A percentile compares a stretch with the other conserved stretches of the same genome.
phyloP scores from a whole-genome alignment of 2,888 invertebrate species.

The Norana najaformis region DNA sequence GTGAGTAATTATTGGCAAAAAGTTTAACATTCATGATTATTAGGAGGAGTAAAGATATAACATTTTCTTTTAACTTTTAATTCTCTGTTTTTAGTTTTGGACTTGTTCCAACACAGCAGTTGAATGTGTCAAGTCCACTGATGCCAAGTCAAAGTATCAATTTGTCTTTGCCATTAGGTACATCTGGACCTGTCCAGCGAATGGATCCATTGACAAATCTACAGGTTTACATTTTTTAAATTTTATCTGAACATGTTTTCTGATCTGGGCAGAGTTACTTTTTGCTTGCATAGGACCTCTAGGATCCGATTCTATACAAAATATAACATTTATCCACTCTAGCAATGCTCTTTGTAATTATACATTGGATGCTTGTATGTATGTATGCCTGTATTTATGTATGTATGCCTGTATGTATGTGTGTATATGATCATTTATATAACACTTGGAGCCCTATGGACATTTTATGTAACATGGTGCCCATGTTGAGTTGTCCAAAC shows the following conservation, averaged over 20 bases:
- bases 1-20: too few relatives aligned
- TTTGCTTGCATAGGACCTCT: neutral
- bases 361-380: neutral
- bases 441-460: too few relatives aligned
- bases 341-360: neutral
- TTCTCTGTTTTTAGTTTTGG: conserved; percentile 74
- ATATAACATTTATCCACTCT: neutral
- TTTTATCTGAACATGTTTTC: too few relatives aligned
- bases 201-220: conserved; percentile 97
- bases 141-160: conserved; percentile 80
- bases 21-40: neutral
- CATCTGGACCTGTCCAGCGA: conserved; percentile 86
- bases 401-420: neutral
- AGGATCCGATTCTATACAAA: neutral
- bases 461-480: too few relatives aligned
- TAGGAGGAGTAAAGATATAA: neutral
- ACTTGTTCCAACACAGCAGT: conserved; percentile 79
- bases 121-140: conserved; percentile 77
- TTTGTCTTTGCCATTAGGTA: conserved; percentile 76
- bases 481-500: too few relatives aligned
- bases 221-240: conserved; percentile 69
- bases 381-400: neutral
- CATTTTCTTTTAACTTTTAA: neutral
- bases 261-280: neutral
- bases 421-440: too few relatives aligned